A percentile compares a stretch with the other conserved stretches of the same genome.
phyloP scores from a whole-genome alignment of 2,113 vertebrate species.

The Psephotus haematonotus region DNA sequence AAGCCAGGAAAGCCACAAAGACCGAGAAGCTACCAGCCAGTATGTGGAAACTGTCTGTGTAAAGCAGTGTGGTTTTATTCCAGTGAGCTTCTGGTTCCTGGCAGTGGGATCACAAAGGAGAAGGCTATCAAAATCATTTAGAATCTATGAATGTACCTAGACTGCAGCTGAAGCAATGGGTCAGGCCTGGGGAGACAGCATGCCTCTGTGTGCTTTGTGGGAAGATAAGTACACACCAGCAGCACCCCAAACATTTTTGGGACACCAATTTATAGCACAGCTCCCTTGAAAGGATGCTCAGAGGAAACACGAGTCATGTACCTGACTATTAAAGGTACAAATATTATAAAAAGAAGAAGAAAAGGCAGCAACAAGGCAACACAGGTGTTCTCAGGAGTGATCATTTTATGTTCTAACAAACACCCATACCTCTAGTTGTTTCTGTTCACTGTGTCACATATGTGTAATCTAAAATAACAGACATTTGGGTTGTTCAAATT shows the following conservation, averaged over 20 bases:
- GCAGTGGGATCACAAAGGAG: constrained; percentile 13
- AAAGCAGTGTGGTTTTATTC: constrained; percentile 10
- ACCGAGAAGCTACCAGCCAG: neutral
- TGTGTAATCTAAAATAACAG: neutral
- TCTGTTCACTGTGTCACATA: neutral
- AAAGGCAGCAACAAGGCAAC: neutral
- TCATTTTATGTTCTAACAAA: neutral
- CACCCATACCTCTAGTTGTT: neutral
- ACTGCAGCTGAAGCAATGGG: neutral
- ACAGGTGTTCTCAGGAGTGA: neutral
- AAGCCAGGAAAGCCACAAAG: neutral
- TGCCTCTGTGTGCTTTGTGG: neutral
- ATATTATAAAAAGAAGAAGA: neutral
- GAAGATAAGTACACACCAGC: neutral
- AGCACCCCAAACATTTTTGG: neutral
- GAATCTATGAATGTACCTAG: constrained; percentile 8
- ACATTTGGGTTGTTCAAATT: neutral
- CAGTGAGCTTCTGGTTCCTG: constrained; percentile 9
- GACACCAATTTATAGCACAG: neutral
- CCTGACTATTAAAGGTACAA: neutral
- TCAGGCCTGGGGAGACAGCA: neutral
- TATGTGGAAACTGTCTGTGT: neutral
- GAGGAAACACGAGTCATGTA: neutral
- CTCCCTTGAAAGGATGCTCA: neutral
- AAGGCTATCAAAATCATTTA: constrained; percentile 22